Conservation (phyloP, 2,113 vertebrate species). For the Leucoraja erinaceus region DNA sequence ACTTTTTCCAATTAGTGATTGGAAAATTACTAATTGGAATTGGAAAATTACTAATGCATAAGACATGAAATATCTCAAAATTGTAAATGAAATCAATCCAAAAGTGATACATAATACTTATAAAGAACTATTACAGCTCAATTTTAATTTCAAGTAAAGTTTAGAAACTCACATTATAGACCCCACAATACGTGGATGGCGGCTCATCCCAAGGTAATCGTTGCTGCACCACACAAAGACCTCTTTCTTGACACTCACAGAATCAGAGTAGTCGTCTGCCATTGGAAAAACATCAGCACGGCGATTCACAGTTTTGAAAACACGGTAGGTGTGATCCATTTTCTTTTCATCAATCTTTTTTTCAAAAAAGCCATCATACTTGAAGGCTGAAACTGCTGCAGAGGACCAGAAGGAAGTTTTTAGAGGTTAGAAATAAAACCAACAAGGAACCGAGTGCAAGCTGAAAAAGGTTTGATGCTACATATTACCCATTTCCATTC, state of each 20-base stretch:
- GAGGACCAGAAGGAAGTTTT: conserved; percentile 37
- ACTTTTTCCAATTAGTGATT: neutral
- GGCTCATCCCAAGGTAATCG: conserved; percentile 95
- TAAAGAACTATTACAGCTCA: too few relatives aligned
- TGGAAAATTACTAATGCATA: neutral
- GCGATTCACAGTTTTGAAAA: conserved; percentile 94
- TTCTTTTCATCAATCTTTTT: conserved; percentile 92
- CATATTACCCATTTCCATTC: neutral
- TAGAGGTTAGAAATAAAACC: neutral
- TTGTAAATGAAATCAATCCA: neutral
- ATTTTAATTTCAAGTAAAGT: neutral
- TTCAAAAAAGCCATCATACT: conserved; percentile 89
- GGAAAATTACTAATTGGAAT: neutral
- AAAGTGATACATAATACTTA: neutral
- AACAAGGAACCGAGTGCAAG: neutral
- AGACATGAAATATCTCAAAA: neutral
- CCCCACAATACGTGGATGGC: conserved; percentile 78
- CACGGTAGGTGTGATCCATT: conserved; percentile 85
- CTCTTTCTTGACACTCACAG: conserved; percentile 68
- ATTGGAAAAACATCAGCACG: conserved; percentile 81
- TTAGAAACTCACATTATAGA: conserved; percentile 75
- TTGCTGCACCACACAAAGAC: conserved; percentile 98
- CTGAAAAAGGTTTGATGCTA: neutral
- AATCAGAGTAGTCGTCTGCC: conserved; percentile 79
- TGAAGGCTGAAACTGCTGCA: conserved; percentile 72